Evolutionary conservation across 2,113 vertebrate genomes (phyloP).

Genomic region (Fulica atra): DNA sequence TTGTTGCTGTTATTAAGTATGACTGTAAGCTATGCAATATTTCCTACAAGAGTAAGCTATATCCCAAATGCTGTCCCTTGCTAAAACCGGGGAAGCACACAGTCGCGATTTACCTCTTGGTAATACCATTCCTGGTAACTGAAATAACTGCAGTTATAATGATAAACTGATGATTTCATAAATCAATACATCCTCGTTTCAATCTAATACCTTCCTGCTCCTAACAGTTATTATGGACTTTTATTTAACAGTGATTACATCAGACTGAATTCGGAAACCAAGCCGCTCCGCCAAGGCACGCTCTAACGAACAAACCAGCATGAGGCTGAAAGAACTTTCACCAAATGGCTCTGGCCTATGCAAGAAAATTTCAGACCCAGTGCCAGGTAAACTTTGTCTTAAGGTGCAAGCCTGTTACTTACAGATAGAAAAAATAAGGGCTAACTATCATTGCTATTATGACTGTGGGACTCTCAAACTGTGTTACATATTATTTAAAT

Average conservation of each 20-base stretch:
- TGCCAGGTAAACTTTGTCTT: not conserved
- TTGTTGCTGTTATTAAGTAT: not conserved
- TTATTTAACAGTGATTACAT: not conserved
- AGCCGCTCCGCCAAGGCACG: not conserved
- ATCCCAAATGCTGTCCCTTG: not conserved
- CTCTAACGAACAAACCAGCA: not conserved
- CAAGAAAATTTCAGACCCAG: not conserved
- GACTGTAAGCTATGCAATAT: rapidly evolving
- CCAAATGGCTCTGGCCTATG: not conserved
- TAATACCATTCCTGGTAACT: not conserved
- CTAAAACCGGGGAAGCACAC: not conserved
- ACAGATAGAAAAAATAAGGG: not conserved
- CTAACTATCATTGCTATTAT: not conserved
- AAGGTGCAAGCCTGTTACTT: not conserved
- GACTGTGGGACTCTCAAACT: not conserved
- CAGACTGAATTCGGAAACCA: not conserved
- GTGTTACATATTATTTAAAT: not conserved
- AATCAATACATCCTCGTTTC: not conserved
- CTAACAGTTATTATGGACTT: not conserved
- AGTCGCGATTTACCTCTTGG: not conserved
- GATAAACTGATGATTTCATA: not conserved
- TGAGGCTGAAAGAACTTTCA: not conserved
- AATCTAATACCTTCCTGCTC: not conserved
- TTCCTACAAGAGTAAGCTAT: not conserved
- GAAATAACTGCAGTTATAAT: not conserved